phyloP scores from a whole-genome alignment of 2,113 vertebrate species.

The Proteles cristata region DNA sequence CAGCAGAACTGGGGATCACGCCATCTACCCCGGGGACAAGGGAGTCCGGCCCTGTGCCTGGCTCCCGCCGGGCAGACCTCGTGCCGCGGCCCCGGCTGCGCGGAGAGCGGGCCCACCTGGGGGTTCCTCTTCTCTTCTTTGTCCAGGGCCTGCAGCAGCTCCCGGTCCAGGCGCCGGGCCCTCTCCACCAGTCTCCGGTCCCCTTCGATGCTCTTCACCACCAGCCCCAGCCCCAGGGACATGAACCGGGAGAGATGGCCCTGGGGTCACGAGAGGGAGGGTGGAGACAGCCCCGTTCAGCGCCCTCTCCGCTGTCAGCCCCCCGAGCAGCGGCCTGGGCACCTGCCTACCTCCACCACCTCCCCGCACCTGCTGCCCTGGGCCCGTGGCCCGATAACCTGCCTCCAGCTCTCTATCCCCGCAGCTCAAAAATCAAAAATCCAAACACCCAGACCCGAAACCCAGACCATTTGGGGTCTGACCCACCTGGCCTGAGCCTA shows the following conservation, averaged over 20 bases:
- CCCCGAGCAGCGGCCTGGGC: background rate
- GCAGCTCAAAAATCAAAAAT: background rate
- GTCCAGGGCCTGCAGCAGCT: constrained; percentile 86
- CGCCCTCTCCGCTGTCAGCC: background rate
- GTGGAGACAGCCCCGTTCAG: background rate
- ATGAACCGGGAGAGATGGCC: constrained; percentile 94
- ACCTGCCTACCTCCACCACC: background rate
- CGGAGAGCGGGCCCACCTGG: constrained; percentile 49
- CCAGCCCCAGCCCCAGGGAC: constrained; percentile 91
- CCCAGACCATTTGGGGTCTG: background rate
- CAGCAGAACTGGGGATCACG: background rate
- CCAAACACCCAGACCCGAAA: background rate
- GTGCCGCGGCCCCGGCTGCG: background rate
- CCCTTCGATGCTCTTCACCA: constrained; percentile 92
- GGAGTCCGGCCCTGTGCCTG: background rate
- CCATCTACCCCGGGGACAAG: background rate
- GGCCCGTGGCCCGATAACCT: background rate
- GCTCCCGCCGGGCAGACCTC: background rate
- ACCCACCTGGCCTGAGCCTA: constrained; percentile 96
- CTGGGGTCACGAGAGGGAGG: constrained; percentile 76
- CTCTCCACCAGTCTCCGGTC: constrained; percentile 85
- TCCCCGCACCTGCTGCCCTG: background rate
- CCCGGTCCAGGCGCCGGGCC: constrained; percentile 88
- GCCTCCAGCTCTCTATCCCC: background rate
- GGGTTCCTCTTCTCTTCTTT: constrained; percentile 82